Evolutionary conservation across 2,888 invertebrate genomes (phyloP), one percentile per base, ranked within the genome.

Genomic region (Dastarcus helophoroides): DNA sequence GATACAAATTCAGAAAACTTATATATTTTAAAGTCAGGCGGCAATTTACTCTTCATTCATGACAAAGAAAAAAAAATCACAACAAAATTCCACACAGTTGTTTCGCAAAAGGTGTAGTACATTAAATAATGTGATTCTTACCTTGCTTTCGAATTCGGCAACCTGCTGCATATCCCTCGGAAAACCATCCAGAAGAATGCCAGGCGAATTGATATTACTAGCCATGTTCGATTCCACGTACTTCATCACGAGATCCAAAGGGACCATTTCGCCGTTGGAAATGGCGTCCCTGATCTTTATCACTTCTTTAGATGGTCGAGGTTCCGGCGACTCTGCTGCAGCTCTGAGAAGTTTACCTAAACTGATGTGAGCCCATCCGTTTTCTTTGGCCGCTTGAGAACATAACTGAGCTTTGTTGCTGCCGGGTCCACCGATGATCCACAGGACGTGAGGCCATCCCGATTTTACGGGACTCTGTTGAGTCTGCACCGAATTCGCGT

Each of bases 121-220:
- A n/a, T n/a, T n/a, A n/a, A n/a, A n/a, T n/a, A n/a, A n/a, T n/a
- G n/a, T n/a, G n/a, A n/a, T n/a, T 33, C 53, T 54, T 49, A 93
- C 94, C 76, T 89, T 86, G 33, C 69, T 75, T 62, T 97, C 88
- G 58, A 95, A 97, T 50, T 78, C 74, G 30, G 76, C 71, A 43
- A 88, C 81, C 65, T 97, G 95, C 27, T 78, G 76, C 54, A 90
- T 65, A 51, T 93, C 90, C 32, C 95, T 67, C 0, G 97, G 97
- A 58, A 85, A 97, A 0, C 95, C 95, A 50, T 95, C 95, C 32
- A 98, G 74, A 33, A 97, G 74, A 35, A 94, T 77, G 3, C 94
- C 93, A 35, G 70, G 69, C 12, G 74, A 73, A 4, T 73, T 74
- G 21, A 64, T 63, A 36, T 75, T 61, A 2, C 64, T 60, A 0